A percentile compares a stretch with the other conserved stretches of the same genome.
phyloP scores from a whole-genome alignment of 1,140 invertebrate species.

The Apis florea region DNA sequence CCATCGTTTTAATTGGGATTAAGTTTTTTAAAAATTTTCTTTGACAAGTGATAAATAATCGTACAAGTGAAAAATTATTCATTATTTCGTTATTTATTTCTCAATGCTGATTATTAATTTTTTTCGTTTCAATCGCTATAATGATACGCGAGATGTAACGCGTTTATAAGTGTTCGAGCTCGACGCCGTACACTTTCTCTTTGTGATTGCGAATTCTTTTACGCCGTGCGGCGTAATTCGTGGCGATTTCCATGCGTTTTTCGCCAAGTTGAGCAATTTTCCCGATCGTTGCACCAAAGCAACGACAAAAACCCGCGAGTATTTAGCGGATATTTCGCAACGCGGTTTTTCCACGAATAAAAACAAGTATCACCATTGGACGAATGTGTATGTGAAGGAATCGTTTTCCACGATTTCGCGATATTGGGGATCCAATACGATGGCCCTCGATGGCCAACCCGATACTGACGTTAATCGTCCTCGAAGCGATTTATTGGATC shows the following conservation, averaged over 20 bases:
- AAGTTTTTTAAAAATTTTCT: no score
- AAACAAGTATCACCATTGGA: conserved; percentile 8
- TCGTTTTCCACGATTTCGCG: conserved; percentile 48
- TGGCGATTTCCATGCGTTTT: conserved; percentile 34
- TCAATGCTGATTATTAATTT: background rate
- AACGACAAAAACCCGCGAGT: conserved; percentile 29
- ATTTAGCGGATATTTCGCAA: conserved; percentile 24
- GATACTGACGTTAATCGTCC: conserved; percentile 69
- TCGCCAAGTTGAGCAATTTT: conserved; percentile 20
- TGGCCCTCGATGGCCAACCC: conserved; percentile 52
- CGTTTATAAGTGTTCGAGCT: background rate
- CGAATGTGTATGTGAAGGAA: background rate
- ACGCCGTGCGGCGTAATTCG: background rate
- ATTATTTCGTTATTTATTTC: no score
- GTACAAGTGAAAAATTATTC: no score
- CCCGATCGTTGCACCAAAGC: background rate
- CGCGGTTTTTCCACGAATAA: conserved; percentile 27
- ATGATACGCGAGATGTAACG: background rate
- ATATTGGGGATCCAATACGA: conserved; percentile 18
- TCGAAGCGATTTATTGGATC: conserved; percentile 69
- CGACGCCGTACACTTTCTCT: conserved; percentile 39
- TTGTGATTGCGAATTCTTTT: conserved; percentile 37
- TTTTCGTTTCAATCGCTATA: background rate
- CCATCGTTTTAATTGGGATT: no score
- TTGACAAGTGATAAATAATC: no score